Percentiles rank a stretch among this genome's conserved stretches.
Evolutionary conservation across 2,113 vertebrate genomes (phyloP).

Genomic region (Scolopax mira): DNA sequence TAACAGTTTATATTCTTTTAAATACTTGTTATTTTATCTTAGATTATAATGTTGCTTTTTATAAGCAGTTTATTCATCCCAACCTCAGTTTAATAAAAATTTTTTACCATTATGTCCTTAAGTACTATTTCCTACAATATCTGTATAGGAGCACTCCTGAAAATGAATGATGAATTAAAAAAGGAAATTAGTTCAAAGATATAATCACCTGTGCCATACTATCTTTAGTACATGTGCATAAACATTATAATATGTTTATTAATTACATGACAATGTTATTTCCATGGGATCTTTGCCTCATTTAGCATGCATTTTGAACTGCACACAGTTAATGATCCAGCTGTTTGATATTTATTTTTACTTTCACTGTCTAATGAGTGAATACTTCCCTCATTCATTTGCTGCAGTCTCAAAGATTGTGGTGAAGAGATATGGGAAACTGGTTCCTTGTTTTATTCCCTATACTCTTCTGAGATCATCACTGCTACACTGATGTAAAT

Average conservation of each 20-base stretch:
- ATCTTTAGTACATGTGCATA: background rate
- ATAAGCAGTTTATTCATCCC: background rate
- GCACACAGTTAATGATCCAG: background rate
- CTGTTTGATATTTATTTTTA: conserved; percentile 39
- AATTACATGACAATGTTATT: background rate
- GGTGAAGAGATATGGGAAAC: background rate
- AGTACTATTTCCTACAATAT: background rate
- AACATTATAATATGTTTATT: background rate
- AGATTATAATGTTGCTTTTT: background rate
- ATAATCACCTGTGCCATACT: background rate
- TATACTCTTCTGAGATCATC: background rate
- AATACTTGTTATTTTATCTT: background rate
- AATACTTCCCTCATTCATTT: background rate
- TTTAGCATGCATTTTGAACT: background rate
- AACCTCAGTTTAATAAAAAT: background rate
- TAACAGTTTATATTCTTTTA: background rate
- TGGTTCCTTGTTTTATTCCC: background rate
- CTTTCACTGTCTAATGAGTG: conserved; percentile 3
- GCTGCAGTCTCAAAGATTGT: background rate
- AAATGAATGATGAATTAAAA: background rate
- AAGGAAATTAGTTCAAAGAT: background rate
- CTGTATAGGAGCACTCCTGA: background rate
- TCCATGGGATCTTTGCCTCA: conserved; percentile 24
- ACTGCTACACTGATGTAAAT: background rate
- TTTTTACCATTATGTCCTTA: background rate